Conservation (phyloP, 2,113 vertebrate species). For the Apteryx mantelli region DNA sequence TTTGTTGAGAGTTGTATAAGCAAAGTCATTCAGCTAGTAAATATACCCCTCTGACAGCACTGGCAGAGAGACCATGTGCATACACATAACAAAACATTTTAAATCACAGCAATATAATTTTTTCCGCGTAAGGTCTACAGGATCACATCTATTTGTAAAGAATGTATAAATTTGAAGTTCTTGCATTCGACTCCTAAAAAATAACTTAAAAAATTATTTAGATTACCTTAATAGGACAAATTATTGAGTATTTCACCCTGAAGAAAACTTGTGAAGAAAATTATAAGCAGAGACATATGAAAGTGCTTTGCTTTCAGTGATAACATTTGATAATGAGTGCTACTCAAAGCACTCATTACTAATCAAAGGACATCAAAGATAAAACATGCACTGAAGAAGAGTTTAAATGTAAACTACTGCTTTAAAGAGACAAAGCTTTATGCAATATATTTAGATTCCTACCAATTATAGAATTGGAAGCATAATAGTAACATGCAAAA, state of each 20-base stretch:
- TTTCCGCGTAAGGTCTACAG: background rate
- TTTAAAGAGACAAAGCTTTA: background rate
- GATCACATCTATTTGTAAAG: background rate
- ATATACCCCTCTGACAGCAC: background rate
- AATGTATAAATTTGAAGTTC: background rate
- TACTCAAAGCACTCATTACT: background rate
- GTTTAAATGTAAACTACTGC: constrained; percentile 11
- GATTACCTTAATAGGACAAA: background rate
- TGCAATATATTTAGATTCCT: background rate
- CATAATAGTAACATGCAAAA: background rate
- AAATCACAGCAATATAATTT: background rate
- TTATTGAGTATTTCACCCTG: background rate
- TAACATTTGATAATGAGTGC: background rate
- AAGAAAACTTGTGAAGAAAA: background rate
- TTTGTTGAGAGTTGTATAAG: background rate
- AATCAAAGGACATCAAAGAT: constrained; percentile 27
- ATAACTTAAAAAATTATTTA: background rate
- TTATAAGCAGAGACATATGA: background rate
- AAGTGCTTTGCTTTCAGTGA: background rate
- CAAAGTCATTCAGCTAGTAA: background rate
- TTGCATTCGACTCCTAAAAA: background rate
- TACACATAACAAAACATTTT: rapidly evolving
- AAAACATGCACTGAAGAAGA: background rate
- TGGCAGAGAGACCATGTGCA: background rate
- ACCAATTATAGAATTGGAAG: background rate